A percentile compares a stretch with the other conserved stretches of the same genome.
phyloP scores from a whole-genome alignment of 2,888 invertebrate species.

The Apamea crenata region DNA sequence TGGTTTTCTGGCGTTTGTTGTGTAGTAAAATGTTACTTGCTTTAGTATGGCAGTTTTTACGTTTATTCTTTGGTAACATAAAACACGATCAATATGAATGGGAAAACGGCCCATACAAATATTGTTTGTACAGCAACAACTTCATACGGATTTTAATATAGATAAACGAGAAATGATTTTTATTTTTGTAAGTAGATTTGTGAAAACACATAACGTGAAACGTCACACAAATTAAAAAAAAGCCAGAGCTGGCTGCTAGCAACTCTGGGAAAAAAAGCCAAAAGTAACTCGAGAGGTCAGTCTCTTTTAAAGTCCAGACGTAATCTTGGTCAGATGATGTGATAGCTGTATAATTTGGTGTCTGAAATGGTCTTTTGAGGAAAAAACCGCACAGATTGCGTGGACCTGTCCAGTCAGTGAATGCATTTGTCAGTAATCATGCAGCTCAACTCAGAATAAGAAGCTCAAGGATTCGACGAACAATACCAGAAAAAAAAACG shows the following conservation, averaged over 20 bases:
- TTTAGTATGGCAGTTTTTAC: not conserved
- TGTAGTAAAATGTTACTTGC: not conserved
- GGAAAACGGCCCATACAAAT: not conserved
- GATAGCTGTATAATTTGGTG: too few relatives aligned
- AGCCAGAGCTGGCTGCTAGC: too few relatives aligned
- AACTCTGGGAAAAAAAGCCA: not conserved
- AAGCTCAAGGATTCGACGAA: too few relatives aligned
- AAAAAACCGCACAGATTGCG: too few relatives aligned
- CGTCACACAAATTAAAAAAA: not conserved
- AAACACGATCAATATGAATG: not conserved
- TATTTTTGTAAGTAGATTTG: not conserved
- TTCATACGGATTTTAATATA: not conserved
- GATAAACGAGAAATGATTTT: not conserved
- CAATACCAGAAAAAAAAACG: too few relatives aligned
- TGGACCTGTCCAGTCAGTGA: too few relatives aligned
- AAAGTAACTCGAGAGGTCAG: not conserved
- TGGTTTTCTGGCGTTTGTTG: constrained; percentile 5
- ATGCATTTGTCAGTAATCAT: too few relatives aligned
- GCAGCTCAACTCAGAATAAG: too few relatives aligned
- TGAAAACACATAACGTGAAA: not conserved
- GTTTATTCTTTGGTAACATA: not conserved
- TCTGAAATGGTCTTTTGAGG: too few relatives aligned
- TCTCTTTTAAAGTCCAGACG: not conserved
- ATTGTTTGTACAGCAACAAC: not conserved
- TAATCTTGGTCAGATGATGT: not conserved